phyloP scores from a whole-genome alignment of 2,888 invertebrate genomes.

The Chalcosyrphus nemorum region DNA sequence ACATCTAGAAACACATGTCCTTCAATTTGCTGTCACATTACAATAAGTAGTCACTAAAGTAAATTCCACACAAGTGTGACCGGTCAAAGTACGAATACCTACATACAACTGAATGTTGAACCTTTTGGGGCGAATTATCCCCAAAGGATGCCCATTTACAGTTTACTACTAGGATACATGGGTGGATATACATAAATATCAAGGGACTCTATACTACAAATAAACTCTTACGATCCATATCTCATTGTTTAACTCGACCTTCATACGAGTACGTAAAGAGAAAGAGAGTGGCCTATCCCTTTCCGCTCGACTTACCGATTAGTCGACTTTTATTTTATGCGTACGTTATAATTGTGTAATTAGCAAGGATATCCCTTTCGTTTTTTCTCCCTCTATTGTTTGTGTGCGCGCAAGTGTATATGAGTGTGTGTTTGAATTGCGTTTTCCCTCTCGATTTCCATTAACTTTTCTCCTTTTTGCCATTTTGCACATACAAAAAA shows the following conservation, averaged over 20 bases:
- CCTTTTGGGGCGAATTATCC: constrained; percentile 29
- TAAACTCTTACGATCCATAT: not conserved
- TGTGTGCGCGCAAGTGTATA: constrained; percentile 3
- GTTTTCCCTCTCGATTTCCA: constrained; percentile 53
- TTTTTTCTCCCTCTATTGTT: constrained; percentile 23
- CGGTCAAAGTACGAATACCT: not conserved
- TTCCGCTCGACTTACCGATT: constrained; percentile 42
- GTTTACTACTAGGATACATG: constrained; percentile 39
- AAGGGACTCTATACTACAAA: constrained; percentile 1
- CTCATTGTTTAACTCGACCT: constrained; percentile 5
- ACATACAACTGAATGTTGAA: constrained; percentile 13
- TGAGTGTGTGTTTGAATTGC: constrained; percentile 24
- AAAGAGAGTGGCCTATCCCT: not conserved
- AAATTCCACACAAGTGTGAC: constrained; percentile 33
- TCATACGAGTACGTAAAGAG: too few species aligned
- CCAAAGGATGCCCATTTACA: constrained; percentile 24
- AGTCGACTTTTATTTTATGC: constrained; percentile 57
- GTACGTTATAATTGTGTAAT: constrained; percentile 66
- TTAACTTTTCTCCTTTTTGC: constrained; percentile 50
- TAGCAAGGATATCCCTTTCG: constrained; percentile 41
- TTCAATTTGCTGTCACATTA: not conserved
- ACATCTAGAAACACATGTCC: not conserved
- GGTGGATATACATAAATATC: constrained; percentile 30
- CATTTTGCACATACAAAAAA: constrained; percentile 37
- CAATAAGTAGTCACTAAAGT: not conserved